Evolutionary conservation across 2,113 vertebrate genomes (phyloP).

Genomic region (Chiloscyllium plagiosum): DNA sequence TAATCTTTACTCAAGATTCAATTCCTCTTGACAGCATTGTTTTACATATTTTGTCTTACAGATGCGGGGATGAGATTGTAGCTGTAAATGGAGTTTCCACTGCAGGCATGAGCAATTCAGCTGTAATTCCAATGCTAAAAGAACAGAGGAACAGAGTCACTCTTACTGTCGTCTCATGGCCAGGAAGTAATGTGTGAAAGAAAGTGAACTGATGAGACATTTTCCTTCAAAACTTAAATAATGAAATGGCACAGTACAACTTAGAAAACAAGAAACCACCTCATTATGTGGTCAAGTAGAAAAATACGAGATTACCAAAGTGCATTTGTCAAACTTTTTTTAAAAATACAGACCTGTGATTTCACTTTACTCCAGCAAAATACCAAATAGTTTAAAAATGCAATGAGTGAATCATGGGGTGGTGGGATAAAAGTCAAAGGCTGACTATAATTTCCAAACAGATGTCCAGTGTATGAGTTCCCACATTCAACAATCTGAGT

Average conservation of each 20-base stretch:
- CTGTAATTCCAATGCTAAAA: slow-evolving; percentile 85
- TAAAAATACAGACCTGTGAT: not conserved
- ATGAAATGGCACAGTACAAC: not conserved
- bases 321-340: not conserved
- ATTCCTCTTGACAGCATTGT: too few relatives aligned
- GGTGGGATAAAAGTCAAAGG: not conserved
- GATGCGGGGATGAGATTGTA: slow-evolving; percentile 88
- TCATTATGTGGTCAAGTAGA: not conserved
- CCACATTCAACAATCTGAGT: not conserved
- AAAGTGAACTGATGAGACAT: slow-evolving; percentile 35
- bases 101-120: slow-evolving; percentile 80
- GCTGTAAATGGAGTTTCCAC: slow-evolving; percentile 81
- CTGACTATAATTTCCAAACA: not conserved
- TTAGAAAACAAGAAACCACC: not conserved
- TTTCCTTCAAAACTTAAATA: not conserved
- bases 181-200: slow-evolving; percentile 72
- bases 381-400: not conserved
- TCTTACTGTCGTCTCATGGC: slow-evolving; percentile 85
- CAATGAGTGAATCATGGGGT: not conserved
- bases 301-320: not conserved
- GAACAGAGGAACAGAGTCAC: slow-evolving; percentile 83
- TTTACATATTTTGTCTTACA: slow-evolving; percentile 44
- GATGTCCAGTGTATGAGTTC: not conserved
- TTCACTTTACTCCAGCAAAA: not conserved
- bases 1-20: not conserved